phyloP scores from a whole-genome alignment of 2,888 invertebrate genomes.

The Frankliniella intonsa region DNA sequence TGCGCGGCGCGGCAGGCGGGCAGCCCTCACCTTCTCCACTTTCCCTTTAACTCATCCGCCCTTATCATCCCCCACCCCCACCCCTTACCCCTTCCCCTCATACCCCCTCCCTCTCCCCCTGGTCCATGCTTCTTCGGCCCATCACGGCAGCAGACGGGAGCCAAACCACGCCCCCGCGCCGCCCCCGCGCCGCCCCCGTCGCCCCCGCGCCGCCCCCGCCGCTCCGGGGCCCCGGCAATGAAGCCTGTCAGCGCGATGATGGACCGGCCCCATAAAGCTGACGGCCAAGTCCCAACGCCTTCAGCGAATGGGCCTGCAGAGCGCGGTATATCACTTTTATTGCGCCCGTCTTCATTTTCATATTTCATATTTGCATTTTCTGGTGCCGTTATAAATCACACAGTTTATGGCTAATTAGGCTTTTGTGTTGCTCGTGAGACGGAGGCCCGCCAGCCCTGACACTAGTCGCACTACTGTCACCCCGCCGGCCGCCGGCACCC shows the following conservation, averaged over 20 bases:
- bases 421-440: conserved; percentile 45
- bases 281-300: conserved; percentile 65
- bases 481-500: not conserved
- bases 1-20: too few relatives aligned
- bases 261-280: conserved; percentile 70
- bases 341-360: conserved; percentile 68
- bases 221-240: conserved; percentile 45
- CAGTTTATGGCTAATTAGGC: conserved; percentile 62
- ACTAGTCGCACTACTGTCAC: not conserved
- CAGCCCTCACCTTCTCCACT: not conserved
- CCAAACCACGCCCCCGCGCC: conserved; percentile 11
- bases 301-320: conserved; percentile 69
- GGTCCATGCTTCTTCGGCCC: conserved; percentile 18
- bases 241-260: conserved; percentile 64
- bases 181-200: not conserved
- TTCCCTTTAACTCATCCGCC: not conserved
- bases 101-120: not conserved
- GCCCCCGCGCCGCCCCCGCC: not conserved
- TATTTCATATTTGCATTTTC: conserved; percentile 50
- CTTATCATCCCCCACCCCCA: not conserved
- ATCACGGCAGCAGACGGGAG: conserved; percentile 23
- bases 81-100: not conserved
- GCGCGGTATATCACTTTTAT: conserved; percentile 75
- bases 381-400: conserved; percentile 57
- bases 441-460: conserved; percentile 6